phyloP scores from a whole-genome alignment of 2,113 vertebrate genomes.

The Oncorhynchus gorbuscha region DNA sequence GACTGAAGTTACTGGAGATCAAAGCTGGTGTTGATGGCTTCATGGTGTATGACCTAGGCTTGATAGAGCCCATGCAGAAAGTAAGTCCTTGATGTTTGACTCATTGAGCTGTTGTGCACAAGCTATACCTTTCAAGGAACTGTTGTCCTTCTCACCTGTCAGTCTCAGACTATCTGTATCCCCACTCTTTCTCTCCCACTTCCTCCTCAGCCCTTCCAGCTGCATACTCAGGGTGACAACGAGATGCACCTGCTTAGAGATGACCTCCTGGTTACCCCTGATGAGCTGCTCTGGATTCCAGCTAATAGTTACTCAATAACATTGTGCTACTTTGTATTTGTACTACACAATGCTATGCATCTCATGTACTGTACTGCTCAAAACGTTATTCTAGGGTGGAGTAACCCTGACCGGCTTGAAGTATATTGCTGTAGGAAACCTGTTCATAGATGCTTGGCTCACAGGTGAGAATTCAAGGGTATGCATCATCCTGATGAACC shows the following conservation, averaged over 20 bases:
- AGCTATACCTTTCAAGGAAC: no score
- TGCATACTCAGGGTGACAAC: constrained; percentile 63
- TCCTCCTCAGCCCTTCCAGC: constrained; percentile 67
- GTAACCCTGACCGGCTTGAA: constrained; percentile 73
- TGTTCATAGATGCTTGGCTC: constrained; percentile 79
- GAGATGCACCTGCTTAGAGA: constrained; percentile 62
- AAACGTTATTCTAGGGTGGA: constrained; percentile 58
- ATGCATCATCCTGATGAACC: no score
- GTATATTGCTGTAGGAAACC: constrained; percentile 71
- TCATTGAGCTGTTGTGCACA: not conserved
- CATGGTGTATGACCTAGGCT: constrained; percentile 79
- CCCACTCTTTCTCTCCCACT: not conserved
- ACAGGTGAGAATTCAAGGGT: constrained; percentile 60
- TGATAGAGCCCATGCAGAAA: constrained; percentile 79
- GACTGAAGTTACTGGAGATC: constrained; percentile 80
- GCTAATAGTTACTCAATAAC: constrained; percentile 53
- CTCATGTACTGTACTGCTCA: not conserved
- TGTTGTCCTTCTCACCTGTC: no score
- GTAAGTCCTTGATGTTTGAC: constrained; percentile 29
- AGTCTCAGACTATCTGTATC: not conserved
- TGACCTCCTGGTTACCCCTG: constrained; percentile 60
- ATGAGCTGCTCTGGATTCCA: constrained; percentile 72
- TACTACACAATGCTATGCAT: not conserved
- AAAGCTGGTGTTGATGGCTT: constrained; percentile 81
- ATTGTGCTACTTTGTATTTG: not conserved